Evolutionary conservation across 2,113 vertebrate species (phyloP), one percentile per base, ranked within the genome.

Genomic region (Myiopsitta monachus): DNA sequence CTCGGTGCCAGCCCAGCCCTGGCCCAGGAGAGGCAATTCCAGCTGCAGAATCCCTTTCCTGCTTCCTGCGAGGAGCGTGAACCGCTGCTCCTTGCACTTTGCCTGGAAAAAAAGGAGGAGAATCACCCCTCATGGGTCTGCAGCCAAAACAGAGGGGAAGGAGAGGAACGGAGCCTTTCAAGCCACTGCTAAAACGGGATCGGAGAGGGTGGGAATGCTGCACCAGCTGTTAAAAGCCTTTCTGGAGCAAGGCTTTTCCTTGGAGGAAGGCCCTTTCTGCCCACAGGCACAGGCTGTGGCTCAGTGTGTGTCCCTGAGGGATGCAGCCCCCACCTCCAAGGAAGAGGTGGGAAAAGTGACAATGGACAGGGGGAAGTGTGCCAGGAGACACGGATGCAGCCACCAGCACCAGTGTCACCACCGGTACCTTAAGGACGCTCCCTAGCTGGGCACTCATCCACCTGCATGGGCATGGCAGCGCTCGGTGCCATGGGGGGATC

Each of bases 111-210:
- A 92, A 87, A 57, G 82, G 83, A 74, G 61, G 92, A 85, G 96
- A 96, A 95, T 96, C 92, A 90, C 90, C 87, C 84, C 74, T 95
- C 92, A 95, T 97, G 83, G 77, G 75, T 79, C 83, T 68, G 86
- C 81, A 93, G 94, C 82, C 81, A 73, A 90, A 87, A 44, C 72
- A 91, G 72, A 79, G 74, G 57, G 64, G 43, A 57, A 68, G 31
- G 49, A 72, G 70, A 96, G 79, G 82, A 80, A 78, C 68, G 36
- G 81, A 80, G 64, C 79, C 88, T 94, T 95, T 87, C 90, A 72
- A 88, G 85, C 91, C 92, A 59, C 87, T 88, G 96, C 88, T 95
- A 93, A 96, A 87, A 63, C 0, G 0, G 49, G 81, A 89, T 91
- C 83, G 87, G 81, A 87, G 88, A 80, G 30, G 22, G 55, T 72